Conservation (phyloP, 2,888 invertebrate species). For the Drosophila subsilvestris region DNA sequence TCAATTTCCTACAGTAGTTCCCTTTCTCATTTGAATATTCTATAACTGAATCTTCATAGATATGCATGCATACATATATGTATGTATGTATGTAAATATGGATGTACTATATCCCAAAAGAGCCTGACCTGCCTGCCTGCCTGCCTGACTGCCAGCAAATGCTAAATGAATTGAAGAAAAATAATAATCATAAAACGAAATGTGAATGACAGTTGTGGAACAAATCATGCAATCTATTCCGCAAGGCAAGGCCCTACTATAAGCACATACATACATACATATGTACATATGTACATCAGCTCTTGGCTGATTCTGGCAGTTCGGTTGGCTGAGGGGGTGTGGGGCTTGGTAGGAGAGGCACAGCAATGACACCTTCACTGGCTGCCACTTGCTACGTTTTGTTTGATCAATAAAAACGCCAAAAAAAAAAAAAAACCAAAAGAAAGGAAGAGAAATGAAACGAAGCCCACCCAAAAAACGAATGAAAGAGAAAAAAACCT, state of each 20-base stretch:
- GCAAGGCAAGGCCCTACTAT: conserved; percentile 66
- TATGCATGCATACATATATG: too few relatives aligned
- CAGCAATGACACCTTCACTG: conserved; percentile 74
- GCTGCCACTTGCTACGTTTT: conserved; percentile 77
- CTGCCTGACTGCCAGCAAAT: conserved; percentile 25
- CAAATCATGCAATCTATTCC: conserved; percentile 77
- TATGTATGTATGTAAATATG: too few relatives aligned
- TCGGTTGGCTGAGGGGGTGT: not conserved
- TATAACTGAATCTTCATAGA: not conserved
- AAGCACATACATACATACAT: conserved; percentile 14
- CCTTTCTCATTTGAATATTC: not conserved
- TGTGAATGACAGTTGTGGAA: conserved; percentile 72
- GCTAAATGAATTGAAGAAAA: conserved; percentile 54
- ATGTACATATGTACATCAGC: conserved; percentile 22
- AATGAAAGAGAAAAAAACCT: conserved; percentile 22
- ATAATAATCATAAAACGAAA: conserved; percentile 65
- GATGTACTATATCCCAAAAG: too few relatives aligned
- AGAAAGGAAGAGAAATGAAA: conserved; percentile 25
- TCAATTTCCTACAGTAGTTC: not conserved
- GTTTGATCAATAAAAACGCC: conserved; percentile 83
- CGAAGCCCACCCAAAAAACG: conserved; percentile 16
- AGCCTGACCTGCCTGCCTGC: not conserved
- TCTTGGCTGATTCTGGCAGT: not conserved
- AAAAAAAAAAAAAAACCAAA: conserved; percentile 48
- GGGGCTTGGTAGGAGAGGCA: conserved; percentile 6